Conservation (phyloP, 2,113 vertebrate genomes). For the Columbina picui region DNA sequence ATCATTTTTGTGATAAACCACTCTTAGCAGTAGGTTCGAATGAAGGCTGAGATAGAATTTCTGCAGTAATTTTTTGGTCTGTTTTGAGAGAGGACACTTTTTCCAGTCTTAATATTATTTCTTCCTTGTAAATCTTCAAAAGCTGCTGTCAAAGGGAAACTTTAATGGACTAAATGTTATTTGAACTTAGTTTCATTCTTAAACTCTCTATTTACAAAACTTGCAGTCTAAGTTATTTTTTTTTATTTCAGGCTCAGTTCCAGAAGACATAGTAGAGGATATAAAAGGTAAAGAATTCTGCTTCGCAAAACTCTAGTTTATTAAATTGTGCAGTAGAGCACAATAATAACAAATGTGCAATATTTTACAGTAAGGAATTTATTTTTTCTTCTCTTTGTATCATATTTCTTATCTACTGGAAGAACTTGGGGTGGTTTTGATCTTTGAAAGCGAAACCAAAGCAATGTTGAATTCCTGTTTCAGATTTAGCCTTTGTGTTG, state of each 20-base stretch:
- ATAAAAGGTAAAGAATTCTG: conserved; percentile 86
- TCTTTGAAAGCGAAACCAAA: not conserved
- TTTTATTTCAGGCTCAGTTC: conserved; percentile 84
- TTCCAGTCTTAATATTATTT: not conserved
- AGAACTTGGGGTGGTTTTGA: not conserved
- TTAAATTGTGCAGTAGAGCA: not conserved
- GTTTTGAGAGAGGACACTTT: not conserved
- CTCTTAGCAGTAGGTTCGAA: not conserved
- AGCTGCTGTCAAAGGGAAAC: not conserved
- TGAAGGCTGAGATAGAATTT: not conserved
- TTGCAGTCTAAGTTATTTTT: not conserved
- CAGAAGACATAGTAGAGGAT: conserved; percentile 94
- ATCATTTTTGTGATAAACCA: not conserved
- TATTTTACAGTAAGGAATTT: not conserved
- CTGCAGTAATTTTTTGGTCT: not conserved
- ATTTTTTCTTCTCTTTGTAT: not conserved
- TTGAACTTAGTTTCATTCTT: not conserved
- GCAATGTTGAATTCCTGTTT: not conserved
- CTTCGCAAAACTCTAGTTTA: not conserved
- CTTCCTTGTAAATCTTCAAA: not conserved
- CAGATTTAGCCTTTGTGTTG: not conserved
- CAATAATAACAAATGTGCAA: not conserved
- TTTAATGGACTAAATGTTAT: not conserved
- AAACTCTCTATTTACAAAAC: not conserved
- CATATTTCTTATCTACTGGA: not conserved